phyloP scores from a whole-genome alignment of 2,113 vertebrate species.

The Xyrauchen texanus region DNA sequence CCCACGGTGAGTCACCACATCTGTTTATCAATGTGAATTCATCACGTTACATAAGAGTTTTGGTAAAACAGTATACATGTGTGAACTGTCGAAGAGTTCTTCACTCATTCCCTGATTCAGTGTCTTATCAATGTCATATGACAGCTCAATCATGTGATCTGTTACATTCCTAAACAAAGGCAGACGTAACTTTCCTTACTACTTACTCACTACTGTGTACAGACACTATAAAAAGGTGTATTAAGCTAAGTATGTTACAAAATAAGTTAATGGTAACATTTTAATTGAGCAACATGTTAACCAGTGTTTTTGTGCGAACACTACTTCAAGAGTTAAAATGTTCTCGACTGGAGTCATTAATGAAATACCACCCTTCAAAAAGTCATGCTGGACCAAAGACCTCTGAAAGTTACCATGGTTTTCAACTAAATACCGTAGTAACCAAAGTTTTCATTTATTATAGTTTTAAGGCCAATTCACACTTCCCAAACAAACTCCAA shows the following conservation, averaged over 20 bases:
- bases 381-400: neutral
- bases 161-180: conserved; percentile 8
- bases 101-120: neutral
- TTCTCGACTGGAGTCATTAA: neutral
- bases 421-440: neutral
- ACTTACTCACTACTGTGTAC: too few relatives aligned
- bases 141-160: conserved; percentile 74
- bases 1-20: conserved; percentile 47
- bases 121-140: conserved; percentile 69
- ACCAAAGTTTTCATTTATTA: too few relatives aligned
- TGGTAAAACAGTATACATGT: conserved; percentile 1
- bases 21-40: conserved; percentile 57
- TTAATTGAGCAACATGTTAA: neutral
- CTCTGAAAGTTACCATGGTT: neutral
- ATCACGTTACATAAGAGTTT: conserved; percentile 17
- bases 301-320: neutral
- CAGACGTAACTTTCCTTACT: neutral
- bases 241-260: neutral
- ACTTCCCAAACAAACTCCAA: too few relatives aligned
- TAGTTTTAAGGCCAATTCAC: too few relatives aligned
- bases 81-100: conserved; percentile 44
- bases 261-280: neutral
- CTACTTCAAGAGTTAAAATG: neutral
- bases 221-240: neutral
- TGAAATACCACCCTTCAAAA: conserved; percentile 6